These are phyloP conservation scores for Austrolebias charrua DNA, from an alignment of 2,797 vertebrate genomes.

Conservation along the genomic window DNA sequence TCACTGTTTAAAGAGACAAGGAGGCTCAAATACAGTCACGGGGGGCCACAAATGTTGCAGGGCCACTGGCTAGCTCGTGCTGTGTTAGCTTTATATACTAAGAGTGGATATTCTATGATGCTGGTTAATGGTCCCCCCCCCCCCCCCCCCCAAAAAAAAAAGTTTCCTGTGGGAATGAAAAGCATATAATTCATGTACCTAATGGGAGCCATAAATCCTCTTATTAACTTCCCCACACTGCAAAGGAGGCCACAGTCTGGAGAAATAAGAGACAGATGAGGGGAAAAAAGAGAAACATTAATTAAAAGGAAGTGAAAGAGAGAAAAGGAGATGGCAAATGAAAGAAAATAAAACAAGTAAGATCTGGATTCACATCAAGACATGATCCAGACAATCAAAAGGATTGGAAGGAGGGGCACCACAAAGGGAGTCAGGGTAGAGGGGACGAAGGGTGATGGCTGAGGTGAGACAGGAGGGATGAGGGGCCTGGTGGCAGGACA, in stretches of 20 bases:
- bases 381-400: slow-evolving; percentile 60
- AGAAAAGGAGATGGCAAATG: slow-evolving; percentile 17
- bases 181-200: slow-evolving; percentile 92
- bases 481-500: slow-evolving; percentile 69
- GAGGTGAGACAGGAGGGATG: slow-evolving; percentile 69
- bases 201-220: slow-evolving; percentile 90
- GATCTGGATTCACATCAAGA: slow-evolving; percentile 49
- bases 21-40: slow-evolving; percentile 61
- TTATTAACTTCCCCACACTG: slow-evolving; percentile 86
- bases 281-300: slow-evolving; percentile 80
- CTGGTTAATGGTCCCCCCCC: slow-evolving; percentile 9
- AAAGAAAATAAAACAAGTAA: slow-evolving; percentile 38
- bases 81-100: slow-evolving; percentile 22
- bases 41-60: slow-evolving; percentile 59
- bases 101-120: not conserved
- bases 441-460: slow-evolving; percentile 52
- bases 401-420: slow-evolving; percentile 23
- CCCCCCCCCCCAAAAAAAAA: too few species aligned
- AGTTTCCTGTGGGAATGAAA: slow-evolving; percentile 86
- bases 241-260: slow-evolving; percentile 81
- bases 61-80: slow-evolving; percentile 46
- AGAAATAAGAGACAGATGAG: slow-evolving; percentile 92
- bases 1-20: slow-evolving; percentile 83
- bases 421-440: slow-evolving; percentile 46
- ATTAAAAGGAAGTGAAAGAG: slow-evolving; percentile 72